Conservation (phyloP, 2,113 vertebrate species). For the Rhynchomys soricoides region DNA sequence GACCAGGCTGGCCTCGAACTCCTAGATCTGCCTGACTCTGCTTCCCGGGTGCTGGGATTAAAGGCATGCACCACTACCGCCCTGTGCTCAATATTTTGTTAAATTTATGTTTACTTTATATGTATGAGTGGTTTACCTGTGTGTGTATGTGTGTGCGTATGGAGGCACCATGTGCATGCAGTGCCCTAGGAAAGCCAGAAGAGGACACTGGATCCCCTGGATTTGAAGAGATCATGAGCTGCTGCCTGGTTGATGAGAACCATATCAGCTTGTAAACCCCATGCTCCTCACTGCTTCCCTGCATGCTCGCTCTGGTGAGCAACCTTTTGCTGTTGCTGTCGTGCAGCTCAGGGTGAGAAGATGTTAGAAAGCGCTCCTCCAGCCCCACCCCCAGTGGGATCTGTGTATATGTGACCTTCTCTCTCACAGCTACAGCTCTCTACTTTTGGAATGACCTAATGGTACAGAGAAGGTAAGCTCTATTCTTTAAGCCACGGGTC, state of each 20-base stretch:
- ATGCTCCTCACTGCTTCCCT: background rate
- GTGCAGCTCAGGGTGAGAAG: background rate
- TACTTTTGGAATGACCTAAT: rapidly evolving
- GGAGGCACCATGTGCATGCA: background rate
- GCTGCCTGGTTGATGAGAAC: too few species aligned
- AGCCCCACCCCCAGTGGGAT: rapidly evolving
- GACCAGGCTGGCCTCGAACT: too few species aligned
- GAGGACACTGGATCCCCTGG: background rate
- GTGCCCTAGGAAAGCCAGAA: background rate
- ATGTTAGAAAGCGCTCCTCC: background rate
- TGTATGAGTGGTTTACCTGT: too few species aligned
- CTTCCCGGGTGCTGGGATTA: too few species aligned
- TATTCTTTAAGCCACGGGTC: background rate
- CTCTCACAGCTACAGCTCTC: rapidly evolving
- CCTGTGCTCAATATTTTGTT: too few species aligned
- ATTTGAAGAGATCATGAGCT: background rate
- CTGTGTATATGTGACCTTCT: background rate
- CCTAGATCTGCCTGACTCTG: too few species aligned
- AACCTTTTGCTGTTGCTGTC: too few species aligned
- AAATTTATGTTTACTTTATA: too few species aligned
- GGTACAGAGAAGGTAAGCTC: background rate
- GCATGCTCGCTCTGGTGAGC: too few species aligned
- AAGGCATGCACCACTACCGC: too few species aligned
- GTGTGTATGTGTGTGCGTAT: too few species aligned
- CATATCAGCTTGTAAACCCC: background rate